These are phyloP conservation scores for Megaceryle alcyon DNA, from an alignment of 2,797 vertebrate species.

Conservation along the genomic window DNA sequence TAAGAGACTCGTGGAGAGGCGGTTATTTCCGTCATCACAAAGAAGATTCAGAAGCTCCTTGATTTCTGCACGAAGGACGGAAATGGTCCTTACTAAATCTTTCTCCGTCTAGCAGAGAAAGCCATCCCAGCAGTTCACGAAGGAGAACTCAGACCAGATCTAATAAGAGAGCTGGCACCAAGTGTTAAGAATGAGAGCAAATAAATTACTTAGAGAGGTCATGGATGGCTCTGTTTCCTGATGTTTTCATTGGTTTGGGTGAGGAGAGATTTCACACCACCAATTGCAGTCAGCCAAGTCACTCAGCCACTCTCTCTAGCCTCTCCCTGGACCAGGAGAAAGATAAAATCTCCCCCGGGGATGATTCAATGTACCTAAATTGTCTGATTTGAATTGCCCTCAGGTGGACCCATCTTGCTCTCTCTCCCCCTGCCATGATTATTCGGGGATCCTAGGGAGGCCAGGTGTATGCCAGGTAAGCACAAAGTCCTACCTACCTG, in stretches of 20 bases:
- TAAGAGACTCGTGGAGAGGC: neutral
- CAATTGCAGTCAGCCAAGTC: neutral
- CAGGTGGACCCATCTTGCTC: neutral
- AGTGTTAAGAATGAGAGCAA: neutral
- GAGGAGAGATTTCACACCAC: neutral
- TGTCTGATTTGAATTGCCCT: neutral
- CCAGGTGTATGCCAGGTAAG: neutral
- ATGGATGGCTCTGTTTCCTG: neutral
- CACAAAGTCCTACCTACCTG: neutral
- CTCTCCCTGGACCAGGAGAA: neutral
- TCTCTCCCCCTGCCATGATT: accelerated
- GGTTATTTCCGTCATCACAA: neutral
- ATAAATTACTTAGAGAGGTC: neutral
- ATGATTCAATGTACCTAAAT: neutral
- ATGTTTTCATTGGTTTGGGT: neutral
- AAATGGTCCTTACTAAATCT: neutral
- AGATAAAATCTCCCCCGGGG: neutral
- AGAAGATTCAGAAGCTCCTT: neutral
- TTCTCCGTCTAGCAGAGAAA: neutral
- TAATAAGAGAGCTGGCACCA: neutral
- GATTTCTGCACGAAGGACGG: neutral
- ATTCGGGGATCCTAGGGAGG: neutral
- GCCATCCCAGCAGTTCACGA: neutral
- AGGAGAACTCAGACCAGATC: neutral
- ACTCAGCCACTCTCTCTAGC: neutral